Evolutionary conservation across 2,888 invertebrate genomes (phyloP), one percentile per base, ranked within the genome.

Genomic region (Cheiracanthium punctorium): DNA sequence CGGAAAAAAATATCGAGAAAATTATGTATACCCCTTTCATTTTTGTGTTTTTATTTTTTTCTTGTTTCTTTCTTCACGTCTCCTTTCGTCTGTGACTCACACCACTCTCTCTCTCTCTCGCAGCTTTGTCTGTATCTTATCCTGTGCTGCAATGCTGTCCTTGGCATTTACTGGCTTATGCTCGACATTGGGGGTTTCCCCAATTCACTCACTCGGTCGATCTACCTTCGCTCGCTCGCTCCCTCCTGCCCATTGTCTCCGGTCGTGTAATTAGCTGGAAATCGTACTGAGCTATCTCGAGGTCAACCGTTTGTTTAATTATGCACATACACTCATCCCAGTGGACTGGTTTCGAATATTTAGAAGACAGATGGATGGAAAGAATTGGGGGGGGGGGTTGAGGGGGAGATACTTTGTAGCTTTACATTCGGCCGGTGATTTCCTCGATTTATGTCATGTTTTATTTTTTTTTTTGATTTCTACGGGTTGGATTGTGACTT

Each of bases 91-190:
- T 58, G 1, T 24, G 58, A 58, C 58, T 58, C 24, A 24, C 20
- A 17, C 58, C 58, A 58, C 58, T 58, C 1, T 48, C 14, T 17
- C 24, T 58, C 0, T 24, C 48, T 5, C 48, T 14, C 48, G 58
- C 12, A 58, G 4, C 58, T 2, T 5, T 17, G 43, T 48, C 14
- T 48, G 17, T 17, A 2, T 48, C 14, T 2, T 48, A 48, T 1
- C 48, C 58, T 58, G 10, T 10, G 37, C 58, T n/a, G n/a, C n/a
- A n/a, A 24, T 58, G 24, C 24, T 58, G 58, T 20, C 58, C 58
- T 58, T 58, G 58, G 58, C 58, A 58, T 58, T 58, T 58, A 58
- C 58, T 58, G 58, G 58, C 58, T 58, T 58, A 58, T 58, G 58
- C 58, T 24, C 58, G 58, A 58, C 58, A 58, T 58, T 58, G 58